Conservation (phyloP, 1,140 invertebrate genomes). For the Papilio xuthus region DNA sequence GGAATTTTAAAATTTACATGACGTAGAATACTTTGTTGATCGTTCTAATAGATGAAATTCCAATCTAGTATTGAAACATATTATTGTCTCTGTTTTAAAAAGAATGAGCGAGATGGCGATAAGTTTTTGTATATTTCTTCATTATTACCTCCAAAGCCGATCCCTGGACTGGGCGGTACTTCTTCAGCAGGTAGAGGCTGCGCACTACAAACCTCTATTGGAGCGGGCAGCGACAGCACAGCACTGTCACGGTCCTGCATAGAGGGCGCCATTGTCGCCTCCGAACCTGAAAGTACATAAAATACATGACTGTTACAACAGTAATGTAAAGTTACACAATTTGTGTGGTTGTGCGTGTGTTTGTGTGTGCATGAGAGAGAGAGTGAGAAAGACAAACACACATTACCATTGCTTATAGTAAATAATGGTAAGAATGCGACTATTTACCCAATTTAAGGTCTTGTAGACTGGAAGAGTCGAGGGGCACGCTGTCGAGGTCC, state of each 20-base stretch:
- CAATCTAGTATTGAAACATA: too few species aligned
- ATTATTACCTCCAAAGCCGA: slow-evolving; percentile 68
- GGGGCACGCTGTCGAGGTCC: slow-evolving; percentile 90
- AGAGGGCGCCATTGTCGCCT: slow-evolving; percentile 75
- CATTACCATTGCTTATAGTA: not conserved
- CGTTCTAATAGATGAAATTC: too few species aligned
- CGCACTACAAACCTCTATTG: slow-evolving; percentile 59
- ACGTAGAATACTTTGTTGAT: too few species aligned
- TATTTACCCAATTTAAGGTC: slow-evolving; percentile 84
- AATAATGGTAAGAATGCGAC: not conserved
- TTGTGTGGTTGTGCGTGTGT: not conserved
- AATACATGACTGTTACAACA: not conserved
- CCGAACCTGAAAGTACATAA: slow-evolving; percentile 57
- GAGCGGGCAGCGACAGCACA: slow-evolving; percentile 50
- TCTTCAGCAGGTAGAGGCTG: slow-evolving; percentile 68
- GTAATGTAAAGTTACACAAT: not conserved
- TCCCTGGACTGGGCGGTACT: slow-evolving; percentile 70
- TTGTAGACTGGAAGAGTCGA: slow-evolving; percentile 90
- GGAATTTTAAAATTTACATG: too few species aligned
- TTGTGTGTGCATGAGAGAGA: too few species aligned
- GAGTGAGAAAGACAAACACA: too few species aligned
- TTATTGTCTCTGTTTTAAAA: too few species aligned
- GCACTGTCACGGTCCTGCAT: slow-evolving; percentile 66
- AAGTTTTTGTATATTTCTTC: too few species aligned
- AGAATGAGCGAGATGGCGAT: too few species aligned